Base-by-base conservation (phyloP, 1,140 invertebrate genomes). In the Tetramorium parvispinum region DNA sequence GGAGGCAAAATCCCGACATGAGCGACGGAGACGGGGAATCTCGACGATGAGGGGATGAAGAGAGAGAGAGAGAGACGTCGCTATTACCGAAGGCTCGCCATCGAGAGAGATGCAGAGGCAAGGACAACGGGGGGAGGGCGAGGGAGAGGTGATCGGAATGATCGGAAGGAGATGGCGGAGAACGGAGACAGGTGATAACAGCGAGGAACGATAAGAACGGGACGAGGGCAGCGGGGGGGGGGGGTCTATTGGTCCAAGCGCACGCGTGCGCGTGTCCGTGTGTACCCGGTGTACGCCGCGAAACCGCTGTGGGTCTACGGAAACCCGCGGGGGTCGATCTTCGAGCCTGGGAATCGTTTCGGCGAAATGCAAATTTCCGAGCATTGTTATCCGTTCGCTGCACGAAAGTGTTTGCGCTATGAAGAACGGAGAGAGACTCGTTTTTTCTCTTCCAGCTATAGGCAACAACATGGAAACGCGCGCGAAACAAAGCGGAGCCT, bases 181-280 rank as follows among this genome's bases (percentile, higher is more conserved):
- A 24, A 85, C 63, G 43, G 65, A 86, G 46, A 86, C 21, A n/a
- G 53, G 11, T 49, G 53, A 68, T 49, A 78, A 57, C 73, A 53
- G 32, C 8, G 18, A n/a, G 18, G 13, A 10, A 21, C 61, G 43
- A 40, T 55, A 85, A 68, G 75, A 27, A 63, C 59, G 43, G 27
- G 18, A 27, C n/a, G 32, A 1, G 27, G 37, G 24, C 16, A 6
- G 66, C 10, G 32, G 4, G 21, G 53, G 32, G 4, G 21, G 53
- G 13, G 13, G 51, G 61, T 82, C 24, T 68, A 59, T 70, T 82
- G 76, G 51, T 32, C 10, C 68, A 51, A 82, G 59, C 59, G 53
- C 88, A 87, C 85, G 88, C 88, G 88, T 87, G 88, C 88, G 88
- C 88, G 65, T 66, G 37, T 55, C 27, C 40, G 11, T 76, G 51